Evolutionary conservation across 2,113 vertebrate genomes (phyloP), one percentile per base, ranked within the genome.

Genomic region (Syrrhaptes paradoxus): DNA sequence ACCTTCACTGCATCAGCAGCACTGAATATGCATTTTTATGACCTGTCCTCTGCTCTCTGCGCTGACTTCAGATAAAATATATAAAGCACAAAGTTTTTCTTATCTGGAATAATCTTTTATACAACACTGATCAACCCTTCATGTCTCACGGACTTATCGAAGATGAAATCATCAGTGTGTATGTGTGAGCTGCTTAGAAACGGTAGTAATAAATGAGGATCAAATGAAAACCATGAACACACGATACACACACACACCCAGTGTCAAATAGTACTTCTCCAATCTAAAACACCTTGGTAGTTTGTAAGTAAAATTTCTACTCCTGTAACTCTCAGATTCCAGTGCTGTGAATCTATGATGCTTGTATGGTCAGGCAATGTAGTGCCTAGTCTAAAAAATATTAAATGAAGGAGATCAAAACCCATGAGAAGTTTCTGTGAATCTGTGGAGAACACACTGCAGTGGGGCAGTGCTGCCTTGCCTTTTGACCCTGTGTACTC

Each of bases 1-100:
- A 54, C 10, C 24, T 66, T 57, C 28, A 66, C 26, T 52, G 51
- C 51, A 84, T 80, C 80, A 89, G 25, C 41, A 70, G 36, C 31
- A 74, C 13, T 10, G 21, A 87, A 89, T 71, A 89, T 58, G 61
- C 21, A n/a, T 81, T 89, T 87, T 89, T 61, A 91, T 93, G 26
- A 61, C 54, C 49, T 65, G 29, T 68, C 32, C 59, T 79, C 84
- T 72, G 11, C 26, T 93, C 9, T 75, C 72, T 84, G n/a, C 41
- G 49, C 13, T 49, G 77, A 73, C 63, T 89, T 76, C 32, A 34
- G 55, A 61, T 45, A 73, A 76, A 84, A 70, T 52, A 52, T 77
- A 73, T 22, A 70, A 48, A 34, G 29, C 7, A 74, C 5, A 32
- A 73, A 57, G 48, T 45, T 65, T 25, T 80, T 78, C 22, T 91